Conservation (phyloP, 2,888 invertebrate genomes). For the Latrodectus elegans region DNA sequence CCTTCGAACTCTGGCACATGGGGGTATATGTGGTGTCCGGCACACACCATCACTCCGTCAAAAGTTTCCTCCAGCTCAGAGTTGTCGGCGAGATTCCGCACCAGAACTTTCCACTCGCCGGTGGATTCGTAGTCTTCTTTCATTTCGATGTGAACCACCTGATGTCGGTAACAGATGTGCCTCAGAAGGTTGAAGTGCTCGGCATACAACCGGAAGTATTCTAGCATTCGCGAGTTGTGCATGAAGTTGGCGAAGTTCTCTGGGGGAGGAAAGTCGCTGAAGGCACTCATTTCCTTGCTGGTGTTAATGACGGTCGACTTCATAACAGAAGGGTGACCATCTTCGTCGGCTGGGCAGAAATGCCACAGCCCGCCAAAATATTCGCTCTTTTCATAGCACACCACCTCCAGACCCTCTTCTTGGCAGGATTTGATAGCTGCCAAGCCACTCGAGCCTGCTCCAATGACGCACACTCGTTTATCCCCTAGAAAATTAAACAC, state of each 20-base stretch:
- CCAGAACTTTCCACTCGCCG: constrained; percentile 51
- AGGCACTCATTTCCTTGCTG: constrained; percentile 75
- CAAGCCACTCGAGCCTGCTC: constrained; percentile 75
- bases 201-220: constrained; percentile 73
- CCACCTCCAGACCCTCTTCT: constrained; percentile 73
- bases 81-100: constrained; percentile 20
- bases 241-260: constrained; percentile 76
- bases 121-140: constrained; percentile 66
- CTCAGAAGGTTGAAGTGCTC: constrained; percentile 70
- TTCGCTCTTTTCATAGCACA: constrained; percentile 73
- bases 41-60: constrained; percentile 77
- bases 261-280: constrained; percentile 76
- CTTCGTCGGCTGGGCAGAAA: constrained; percentile 65
- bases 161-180: constrained; percentile 63
- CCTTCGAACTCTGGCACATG: constrained; percentile 75
- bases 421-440: constrained; percentile 74
- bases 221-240: constrained; percentile 75
- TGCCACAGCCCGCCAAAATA: constrained; percentile 74
- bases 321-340: constrained; percentile 73
- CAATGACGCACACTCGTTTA: constrained; percentile 72
- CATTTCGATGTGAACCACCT: constrained; percentile 50
- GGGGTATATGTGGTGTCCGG: constrained; percentile 77
- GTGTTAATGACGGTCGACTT: constrained; percentile 75
- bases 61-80: constrained; percentile 72
- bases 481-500: background rate